Evolutionary conservation across 2,888 invertebrate genomes (phyloP).

Genomic region (Pristionchus exspectatus): DNA sequence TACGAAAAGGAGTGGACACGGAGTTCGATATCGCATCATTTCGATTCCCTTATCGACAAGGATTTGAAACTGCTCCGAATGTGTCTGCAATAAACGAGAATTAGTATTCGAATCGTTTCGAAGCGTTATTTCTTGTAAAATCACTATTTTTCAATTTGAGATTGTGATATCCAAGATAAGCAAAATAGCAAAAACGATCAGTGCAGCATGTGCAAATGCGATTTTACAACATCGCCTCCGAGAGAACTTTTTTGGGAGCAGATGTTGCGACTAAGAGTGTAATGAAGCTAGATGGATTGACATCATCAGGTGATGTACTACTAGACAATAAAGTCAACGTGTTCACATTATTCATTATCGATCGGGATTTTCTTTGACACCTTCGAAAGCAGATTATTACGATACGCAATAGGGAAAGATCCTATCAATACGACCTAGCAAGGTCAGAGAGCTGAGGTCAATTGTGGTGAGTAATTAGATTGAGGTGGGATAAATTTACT

Average conservation of each 20-base stretch:
- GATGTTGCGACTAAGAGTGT: not conserved
- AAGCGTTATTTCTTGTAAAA: not conserved
- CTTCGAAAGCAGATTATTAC: not conserved
- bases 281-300: not conserved
- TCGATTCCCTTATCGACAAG: not conserved
- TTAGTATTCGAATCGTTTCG: not conserved
- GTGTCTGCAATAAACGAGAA: not conserved
- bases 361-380: not conserved
- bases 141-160: not conserved
- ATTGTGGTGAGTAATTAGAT: not conserved
- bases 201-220: not conserved
- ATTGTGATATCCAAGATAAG: not conserved
- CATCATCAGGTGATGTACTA: too few relatives aligned
- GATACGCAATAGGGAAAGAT: not conserved
- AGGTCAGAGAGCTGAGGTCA: not conserved
- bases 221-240: not conserved
- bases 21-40: not conserved
- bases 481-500: not conserved
- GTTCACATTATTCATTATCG: not conserved
- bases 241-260: not conserved
- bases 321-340: too few relatives aligned
- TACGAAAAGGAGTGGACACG: not conserved
- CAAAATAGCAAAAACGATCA: too few relatives aligned
- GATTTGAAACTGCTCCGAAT: not conserved
- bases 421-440: not conserved